Base-by-base conservation (phyloP, 2,113 vertebrate genomes). In the Mola mola region DNA sequence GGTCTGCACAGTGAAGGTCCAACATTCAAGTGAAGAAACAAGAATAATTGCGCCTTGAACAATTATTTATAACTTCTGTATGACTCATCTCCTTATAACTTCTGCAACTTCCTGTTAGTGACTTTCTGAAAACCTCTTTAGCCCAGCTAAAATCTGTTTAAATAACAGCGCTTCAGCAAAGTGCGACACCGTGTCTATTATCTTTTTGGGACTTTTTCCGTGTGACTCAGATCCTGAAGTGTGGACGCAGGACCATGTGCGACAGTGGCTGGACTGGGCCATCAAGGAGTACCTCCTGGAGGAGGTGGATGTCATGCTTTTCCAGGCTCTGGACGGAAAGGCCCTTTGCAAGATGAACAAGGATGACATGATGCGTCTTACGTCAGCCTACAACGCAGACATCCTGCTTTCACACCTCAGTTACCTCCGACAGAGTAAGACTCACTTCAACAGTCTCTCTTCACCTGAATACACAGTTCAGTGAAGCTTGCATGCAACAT, bases 221-320 rank as follows among this genome's bases (percentile, higher is more conserved):
- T 36, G 4, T 37, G 1, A 16, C 29, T 9, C 84, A 94, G 93
- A 93, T 48, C 92, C 92, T 0, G 85, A 93, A 77, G 92, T 92
- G 3, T 95, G 94, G 94, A 93, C 90, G 1, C 93, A 93, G 65
- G 93, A 94, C 46, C 93, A 95, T 0, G 94, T 95, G 40, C 74
- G 91, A 6, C 94, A 94, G 85, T 95, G 94, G 94, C 66, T 95
- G 77, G 93, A 94, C 76, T 95, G 94, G 94, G 94, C 94, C n/a
- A 93, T 94, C 55, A 94, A 94, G 66, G 93, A 94, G 77, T 94
- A 94, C 11, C 76, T 91, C 24, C 89, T 95, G 36, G 78, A 90
- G 58, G 93, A 93, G 31, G 91, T 95, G 66, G 93, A 94, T 15
- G 87, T 91, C 13, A 63, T 86, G 31, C 80, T 91, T 12, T 94